These are phyloP conservation scores for Timandra comae DNA, from an alignment of 2,888 invertebrate genomes.

Conservation along the genomic window DNA sequence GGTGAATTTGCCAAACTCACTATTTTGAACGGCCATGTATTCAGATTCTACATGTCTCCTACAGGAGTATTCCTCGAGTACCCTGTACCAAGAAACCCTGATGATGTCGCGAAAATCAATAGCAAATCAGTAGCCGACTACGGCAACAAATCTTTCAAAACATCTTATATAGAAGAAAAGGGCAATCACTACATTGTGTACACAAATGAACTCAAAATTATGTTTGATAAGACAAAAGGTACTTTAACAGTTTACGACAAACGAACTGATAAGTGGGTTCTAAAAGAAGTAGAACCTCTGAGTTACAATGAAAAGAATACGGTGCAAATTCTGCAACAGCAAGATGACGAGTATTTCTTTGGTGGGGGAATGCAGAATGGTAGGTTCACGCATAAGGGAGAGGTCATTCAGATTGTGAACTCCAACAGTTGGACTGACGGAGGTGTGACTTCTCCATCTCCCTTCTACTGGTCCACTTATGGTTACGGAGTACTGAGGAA, in stretches of 20 bases:
- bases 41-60: conserved; percentile 60
- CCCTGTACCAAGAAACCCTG: conserved; percentile 46
- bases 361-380: conserved; percentile 72
- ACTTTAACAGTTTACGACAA: conserved; percentile 48
- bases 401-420: conserved; percentile 51
- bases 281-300: conserved; percentile 45
- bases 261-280: conserved; percentile 43
- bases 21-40: conserved; percentile 57
- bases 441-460: conserved; percentile 61
- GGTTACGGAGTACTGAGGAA: conserved; percentile 63
- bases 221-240: conserved; percentile 47
- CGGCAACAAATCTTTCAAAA: conserved; percentile 38
- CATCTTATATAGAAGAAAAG: conserved; percentile 36
- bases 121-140: conserved; percentile 46
- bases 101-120: conserved; percentile 52
- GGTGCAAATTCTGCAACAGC: conserved; percentile 45
- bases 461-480: conserved; percentile 63
- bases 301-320: conserved; percentile 34
- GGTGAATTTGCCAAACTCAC: conserved; percentile 47
- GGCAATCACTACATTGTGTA: conserved; percentile 36
- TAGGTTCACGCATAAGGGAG: conserved; percentile 58
- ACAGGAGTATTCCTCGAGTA: conserved; percentile 50
- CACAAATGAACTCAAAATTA: conserved; percentile 46
- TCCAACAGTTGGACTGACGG: conserved; percentile 59
- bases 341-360: conserved; percentile 51